phyloP scores from a whole-genome alignment of 2,888 invertebrate species.

The Phragmatobia fuliginosa region DNA sequence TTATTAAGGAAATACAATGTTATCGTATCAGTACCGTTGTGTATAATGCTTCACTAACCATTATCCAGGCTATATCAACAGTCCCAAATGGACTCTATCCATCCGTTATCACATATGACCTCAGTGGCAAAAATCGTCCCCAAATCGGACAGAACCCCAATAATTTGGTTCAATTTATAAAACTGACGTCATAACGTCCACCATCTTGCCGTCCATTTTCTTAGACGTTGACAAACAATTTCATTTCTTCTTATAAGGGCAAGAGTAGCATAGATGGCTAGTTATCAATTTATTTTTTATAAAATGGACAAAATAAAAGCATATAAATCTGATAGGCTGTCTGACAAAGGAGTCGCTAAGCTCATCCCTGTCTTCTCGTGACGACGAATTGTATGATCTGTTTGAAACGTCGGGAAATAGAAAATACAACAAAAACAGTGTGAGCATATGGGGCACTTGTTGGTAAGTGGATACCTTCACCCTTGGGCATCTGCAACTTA shows the following conservation, averaged over 20 bases:
- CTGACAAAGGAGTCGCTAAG: no score
- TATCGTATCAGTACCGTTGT: neutral
- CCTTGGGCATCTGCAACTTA: neutral
- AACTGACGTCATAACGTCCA: conserved; percentile 58
- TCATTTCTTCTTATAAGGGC: conserved; percentile 69
- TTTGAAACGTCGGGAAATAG: no score
- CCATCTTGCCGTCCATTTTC: conserved; percentile 64
- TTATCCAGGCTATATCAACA: conserved; percentile 12
- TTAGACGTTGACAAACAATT: conserved; percentile 78
- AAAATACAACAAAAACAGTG: no score
- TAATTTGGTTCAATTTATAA: conserved; percentile 70
- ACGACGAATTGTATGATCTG: no score
- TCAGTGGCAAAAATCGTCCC: conserved; percentile 32
- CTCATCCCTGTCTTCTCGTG: no score
- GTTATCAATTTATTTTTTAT: conserved; percentile 31
- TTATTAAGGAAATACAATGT: neutral
- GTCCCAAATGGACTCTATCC: conserved; percentile 11
- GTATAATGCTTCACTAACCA: neutral
- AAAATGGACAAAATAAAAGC: no score
- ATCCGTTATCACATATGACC: conserved; percentile 17
- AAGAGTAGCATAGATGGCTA: conserved; percentile 39
- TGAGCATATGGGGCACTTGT: neutral
- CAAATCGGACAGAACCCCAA: conserved; percentile 62
- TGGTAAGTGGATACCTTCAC: no score
- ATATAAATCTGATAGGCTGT: no score